Percentiles rank a stretch among this genome's conserved stretches.
Evolutionary conservation across 2,888 invertebrate species (phyloP).

Genomic region (Scaptomyza caliginosa): DNA sequence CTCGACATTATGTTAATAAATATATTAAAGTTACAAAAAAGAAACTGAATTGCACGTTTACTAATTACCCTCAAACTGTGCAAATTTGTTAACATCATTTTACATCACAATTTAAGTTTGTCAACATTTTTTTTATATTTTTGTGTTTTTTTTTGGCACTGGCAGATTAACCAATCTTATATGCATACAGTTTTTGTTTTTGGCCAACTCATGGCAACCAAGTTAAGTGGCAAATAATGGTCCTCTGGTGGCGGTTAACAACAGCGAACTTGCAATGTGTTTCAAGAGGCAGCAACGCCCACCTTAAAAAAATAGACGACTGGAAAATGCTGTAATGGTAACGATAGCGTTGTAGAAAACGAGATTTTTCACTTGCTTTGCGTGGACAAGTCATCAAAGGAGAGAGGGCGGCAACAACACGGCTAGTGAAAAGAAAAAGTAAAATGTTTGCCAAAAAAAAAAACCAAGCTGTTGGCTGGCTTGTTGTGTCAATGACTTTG

Average conservation of each 20-base stretch:
- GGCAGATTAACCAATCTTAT: slow-evolving; percentile 14
- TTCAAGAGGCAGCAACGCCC: slow-evolving; percentile 46
- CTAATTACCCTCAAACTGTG: slow-evolving; percentile 43
- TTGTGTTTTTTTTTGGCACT: slow-evolving; percentile 26
- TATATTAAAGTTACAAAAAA: slow-evolving; percentile 2
- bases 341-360: slow-evolving; percentile 47
- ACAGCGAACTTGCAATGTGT: slow-evolving; percentile 28
- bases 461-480: slow-evolving; percentile 8
- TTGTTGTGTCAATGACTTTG: slow-evolving; percentile 74
- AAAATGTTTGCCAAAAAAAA: slow-evolving; percentile 69
- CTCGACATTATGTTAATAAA: slow-evolving; percentile 41
- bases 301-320: slow-evolving; percentile 5
- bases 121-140: too few species aligned
- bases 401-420: slow-evolving; percentile 15
- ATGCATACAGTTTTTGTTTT: background rate
- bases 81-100: slow-evolving; percentile 44
- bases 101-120: slow-evolving; percentile 62
- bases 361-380: slow-evolving; percentile 59
- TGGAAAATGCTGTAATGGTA: slow-evolving; percentile 48
- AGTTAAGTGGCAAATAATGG: slow-evolving; percentile 33
- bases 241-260: slow-evolving; percentile 22
- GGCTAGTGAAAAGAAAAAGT: slow-evolving; percentile 67
- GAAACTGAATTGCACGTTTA: slow-evolving; percentile 29
- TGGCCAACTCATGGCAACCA: slow-evolving; percentile 24
- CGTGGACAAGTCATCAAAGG: slow-evolving; percentile 18